Conservation (phyloP, 2,113 vertebrate species). For the Cichladusa arquata region DNA sequence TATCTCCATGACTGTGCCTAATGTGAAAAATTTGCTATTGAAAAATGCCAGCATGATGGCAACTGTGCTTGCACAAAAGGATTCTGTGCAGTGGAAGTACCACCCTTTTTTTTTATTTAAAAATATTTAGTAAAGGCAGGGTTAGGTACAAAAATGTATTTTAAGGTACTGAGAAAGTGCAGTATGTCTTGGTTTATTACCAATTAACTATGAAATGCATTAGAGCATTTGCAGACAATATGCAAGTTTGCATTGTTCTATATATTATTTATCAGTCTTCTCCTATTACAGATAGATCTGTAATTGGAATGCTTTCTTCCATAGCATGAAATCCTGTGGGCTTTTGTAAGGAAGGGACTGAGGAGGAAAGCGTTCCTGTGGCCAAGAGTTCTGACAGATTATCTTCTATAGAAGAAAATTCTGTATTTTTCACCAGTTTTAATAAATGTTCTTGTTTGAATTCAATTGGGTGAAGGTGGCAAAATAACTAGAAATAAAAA, state of each 20-base stretch:
- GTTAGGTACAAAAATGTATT: background rate
- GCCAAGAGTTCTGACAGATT: background rate
- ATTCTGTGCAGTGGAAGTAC: background rate
- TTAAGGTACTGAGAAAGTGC: background rate
- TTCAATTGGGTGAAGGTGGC: background rate
- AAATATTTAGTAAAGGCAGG: background rate
- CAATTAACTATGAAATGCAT: conserved; percentile 16
- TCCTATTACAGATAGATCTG: conserved; percentile 43
- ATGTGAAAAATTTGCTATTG: conserved; percentile 46
- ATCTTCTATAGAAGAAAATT: background rate
- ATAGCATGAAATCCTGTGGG: background rate
- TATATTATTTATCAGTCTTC: conserved; percentile 62
- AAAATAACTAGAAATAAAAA: background rate
- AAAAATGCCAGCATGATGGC: conserved; percentile 29
- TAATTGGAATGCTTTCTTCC: conserved; percentile 12
- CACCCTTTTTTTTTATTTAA: background rate
- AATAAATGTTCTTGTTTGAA: background rate
- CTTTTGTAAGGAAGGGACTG: background rate
- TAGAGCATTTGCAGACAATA: conserved; percentile 33
- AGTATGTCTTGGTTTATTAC: background rate
- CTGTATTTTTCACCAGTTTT: background rate
- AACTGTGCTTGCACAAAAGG: conserved; percentile 10
- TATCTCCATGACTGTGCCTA: conserved; percentile 47
- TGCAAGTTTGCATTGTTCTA: conserved; percentile 30
- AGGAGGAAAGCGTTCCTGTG: background rate